phyloP scores from a whole-genome alignment of 2,113 vertebrate species.

The Neodontobutis hainanensis region DNA sequence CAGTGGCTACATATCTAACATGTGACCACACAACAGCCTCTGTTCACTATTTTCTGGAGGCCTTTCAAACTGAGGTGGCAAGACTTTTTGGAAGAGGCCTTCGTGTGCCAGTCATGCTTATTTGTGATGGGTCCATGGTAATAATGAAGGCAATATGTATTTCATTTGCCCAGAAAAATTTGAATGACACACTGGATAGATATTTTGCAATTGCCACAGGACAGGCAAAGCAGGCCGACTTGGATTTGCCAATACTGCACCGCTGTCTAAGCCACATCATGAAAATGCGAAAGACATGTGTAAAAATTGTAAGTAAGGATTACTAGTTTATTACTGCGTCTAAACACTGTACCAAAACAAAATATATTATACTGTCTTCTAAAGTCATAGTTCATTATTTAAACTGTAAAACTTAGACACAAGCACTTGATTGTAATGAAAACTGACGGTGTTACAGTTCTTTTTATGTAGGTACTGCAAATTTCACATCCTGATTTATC shows the following conservation, averaged over 20 bases:
- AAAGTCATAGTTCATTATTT: too few species aligned
- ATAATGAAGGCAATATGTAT: neutral
- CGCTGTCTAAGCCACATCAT: neutral
- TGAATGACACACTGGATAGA: neutral
- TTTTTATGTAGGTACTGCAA: too few species aligned
- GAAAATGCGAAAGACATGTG: neutral
- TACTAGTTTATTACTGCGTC: too few species aligned
- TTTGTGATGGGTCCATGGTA: neutral
- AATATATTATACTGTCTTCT: too few species aligned
- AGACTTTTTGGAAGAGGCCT: neutral
- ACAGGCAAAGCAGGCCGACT: neutral
- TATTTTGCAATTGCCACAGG: neutral
- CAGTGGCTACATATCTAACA: neutral
- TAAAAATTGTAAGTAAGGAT: neutral
- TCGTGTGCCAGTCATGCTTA: neutral
- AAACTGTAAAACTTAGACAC: too few species aligned
- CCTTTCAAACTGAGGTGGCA: neutral
- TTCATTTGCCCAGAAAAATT: neutral
- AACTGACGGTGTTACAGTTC: too few species aligned
- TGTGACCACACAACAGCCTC: neutral
- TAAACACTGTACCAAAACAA: too few species aligned
- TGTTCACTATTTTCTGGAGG: neutral
- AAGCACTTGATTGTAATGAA: too few species aligned
- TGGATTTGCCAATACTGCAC: neutral
- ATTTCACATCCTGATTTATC: too few species aligned